Percentiles rank a stretch among this genome's conserved stretches.
These are phyloP conservation scores for Clepsis dumicolana DNA, from an alignment of 2,888 invertebrate genomes.

Conservation along the genomic window DNA sequence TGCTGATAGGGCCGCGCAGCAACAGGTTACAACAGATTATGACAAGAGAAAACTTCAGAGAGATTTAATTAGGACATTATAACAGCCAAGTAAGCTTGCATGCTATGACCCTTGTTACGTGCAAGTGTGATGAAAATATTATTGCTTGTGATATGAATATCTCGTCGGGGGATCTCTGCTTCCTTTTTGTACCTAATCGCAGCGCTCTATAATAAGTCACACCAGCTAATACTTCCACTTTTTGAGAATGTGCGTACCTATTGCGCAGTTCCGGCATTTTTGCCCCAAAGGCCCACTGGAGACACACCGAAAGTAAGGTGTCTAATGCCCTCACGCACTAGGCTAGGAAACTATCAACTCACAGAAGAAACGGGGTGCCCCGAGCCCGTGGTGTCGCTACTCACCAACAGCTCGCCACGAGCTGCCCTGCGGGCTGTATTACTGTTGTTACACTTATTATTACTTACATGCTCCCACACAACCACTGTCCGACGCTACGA, in stretches of 20 bases:
- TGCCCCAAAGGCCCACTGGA: neutral
- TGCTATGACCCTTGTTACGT: no score
- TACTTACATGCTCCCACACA: constrained; percentile 41
- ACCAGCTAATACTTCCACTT: constrained; percentile 6
- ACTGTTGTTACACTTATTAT: constrained; percentile 35
- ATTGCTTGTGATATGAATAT: no score
- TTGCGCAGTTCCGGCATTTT: neutral
- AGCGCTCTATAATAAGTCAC: constrained; percentile 1
- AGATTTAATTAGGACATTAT: no score
- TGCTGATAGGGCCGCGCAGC: no score
- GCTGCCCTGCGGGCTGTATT: constrained; percentile 44
- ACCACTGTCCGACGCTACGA: constrained; percentile 26
- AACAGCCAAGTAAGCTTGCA: no score
- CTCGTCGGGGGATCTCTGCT: no score
- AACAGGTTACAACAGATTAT: no score
- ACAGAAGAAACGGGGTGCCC: constrained; percentile 41
- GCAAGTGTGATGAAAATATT: neutral
- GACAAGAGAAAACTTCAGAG: no score
- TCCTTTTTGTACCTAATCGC: neutral
- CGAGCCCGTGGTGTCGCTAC: constrained; percentile 44
- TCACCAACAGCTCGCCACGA: constrained; percentile 46
- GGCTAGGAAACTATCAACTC: constrained; percentile 3
- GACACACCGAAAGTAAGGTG: neutral
- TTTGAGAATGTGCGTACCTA: constrained; percentile 5
- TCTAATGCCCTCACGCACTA: neutral